Conservation (phyloP, 1,140 invertebrate genomes). For the Pristionchus pacificus region DNA sequence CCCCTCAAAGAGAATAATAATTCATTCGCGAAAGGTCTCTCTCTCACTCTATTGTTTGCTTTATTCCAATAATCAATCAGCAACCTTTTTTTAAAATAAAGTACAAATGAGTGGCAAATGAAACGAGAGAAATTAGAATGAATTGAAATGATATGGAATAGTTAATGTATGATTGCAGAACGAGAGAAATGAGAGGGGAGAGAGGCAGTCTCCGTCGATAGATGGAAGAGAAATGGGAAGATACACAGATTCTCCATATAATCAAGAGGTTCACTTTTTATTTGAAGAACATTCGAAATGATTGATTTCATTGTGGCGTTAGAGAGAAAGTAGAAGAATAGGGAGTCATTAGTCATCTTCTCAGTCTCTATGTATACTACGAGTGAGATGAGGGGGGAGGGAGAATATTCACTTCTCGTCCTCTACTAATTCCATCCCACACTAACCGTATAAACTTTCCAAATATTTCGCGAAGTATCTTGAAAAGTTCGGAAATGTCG, state of each 20-base stretch:
- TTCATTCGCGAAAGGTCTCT: too few relatives aligned
- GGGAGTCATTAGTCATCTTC: too few relatives aligned
- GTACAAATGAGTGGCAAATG: too few relatives aligned
- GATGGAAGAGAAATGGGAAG: not conserved
- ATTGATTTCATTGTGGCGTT: not conserved
- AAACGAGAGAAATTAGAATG: not conserved
- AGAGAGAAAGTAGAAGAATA: too few relatives aligned
- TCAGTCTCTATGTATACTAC: too few relatives aligned
- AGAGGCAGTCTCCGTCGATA: not conserved
- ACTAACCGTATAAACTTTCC: not conserved
- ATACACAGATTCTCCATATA: not conserved
- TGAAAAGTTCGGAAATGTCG: not conserved
- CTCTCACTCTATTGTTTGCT: not conserved
- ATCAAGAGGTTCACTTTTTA: conserved; percentile 1
- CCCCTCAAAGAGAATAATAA: too few relatives aligned
- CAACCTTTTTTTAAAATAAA: too few relatives aligned
- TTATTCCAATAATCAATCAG: not conserved
- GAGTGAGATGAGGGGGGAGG: not conserved
- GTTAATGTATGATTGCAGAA: not conserved
- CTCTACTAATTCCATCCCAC: not conserved
- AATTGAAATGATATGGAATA: not conserved
- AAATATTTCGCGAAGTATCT: not conserved
- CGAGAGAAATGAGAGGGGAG: not conserved
- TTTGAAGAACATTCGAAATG: not conserved
- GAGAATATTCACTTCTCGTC: not conserved